Evolutionary conservation across 1,140 invertebrate species (phyloP), one percentile per base, ranked within the genome.

Genomic region (Macrobrachium rosenbergii): DNA sequence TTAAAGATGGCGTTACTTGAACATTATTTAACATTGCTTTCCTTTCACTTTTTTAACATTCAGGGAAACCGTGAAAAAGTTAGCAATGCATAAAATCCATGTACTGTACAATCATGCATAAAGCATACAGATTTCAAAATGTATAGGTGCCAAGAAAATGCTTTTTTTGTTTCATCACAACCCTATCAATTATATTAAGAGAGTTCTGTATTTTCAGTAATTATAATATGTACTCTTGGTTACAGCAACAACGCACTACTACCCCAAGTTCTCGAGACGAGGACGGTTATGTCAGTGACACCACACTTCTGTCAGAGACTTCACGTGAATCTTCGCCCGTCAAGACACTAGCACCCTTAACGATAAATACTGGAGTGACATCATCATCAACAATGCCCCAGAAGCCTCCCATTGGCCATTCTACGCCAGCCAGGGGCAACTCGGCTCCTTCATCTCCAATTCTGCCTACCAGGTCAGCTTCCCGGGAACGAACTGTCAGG

Each of bases 281-380:
- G 88, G 95, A 95, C 89, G 95, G 95, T 8, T 96, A 96, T 90
- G 95, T 95, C 2, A 96, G 95, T 90, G 95, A 96, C 90, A 96
- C 95, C 2, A 96, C 95, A 11, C 94, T 95, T 3, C 94, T 96
- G 17, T 93, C 78, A 78, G 90, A 90, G 0, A 93, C 92, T 90
- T 91, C 91, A 7, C 89, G 90, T 0, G 92, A 91, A 89, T 87
- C 90, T 10, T 89, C 91, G 19, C 90, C 90, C 11, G 90, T 89
- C 52, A 91, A 87, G 94, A 94, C 88, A 23, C 69, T 88, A 67
- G 72, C 94, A 64, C 94, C 94, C 5, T 91, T 95, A 14, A 94
- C 95, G 90, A 94, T 95, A 83, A 94, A 95, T 91, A 95, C 94
- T 5, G 91, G 91, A 67, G 91, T 92, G 80, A 91, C 92, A 3